Evolutionary conservation across 2,797 vertebrate genomes (phyloP).

Genomic region (Valencia hispanica): DNA sequence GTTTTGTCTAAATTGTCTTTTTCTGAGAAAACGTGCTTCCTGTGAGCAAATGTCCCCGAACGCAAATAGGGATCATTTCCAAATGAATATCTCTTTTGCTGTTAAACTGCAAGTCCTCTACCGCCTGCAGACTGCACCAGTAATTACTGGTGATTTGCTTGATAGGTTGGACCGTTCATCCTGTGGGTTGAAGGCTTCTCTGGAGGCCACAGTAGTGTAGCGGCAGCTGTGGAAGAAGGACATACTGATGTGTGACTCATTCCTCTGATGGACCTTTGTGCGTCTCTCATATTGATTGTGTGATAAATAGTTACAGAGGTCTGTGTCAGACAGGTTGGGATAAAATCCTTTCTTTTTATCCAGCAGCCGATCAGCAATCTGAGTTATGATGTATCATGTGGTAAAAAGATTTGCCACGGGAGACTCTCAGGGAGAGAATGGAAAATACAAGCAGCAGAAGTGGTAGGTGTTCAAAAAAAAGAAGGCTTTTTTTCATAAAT

Average conservation of each 20-base stretch:
- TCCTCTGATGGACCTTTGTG: not conserved
- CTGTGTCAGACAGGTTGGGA: not conserved
- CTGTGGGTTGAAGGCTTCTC: conserved; percentile 20
- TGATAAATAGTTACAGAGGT: conserved; percentile 14
- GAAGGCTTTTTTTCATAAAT: not conserved
- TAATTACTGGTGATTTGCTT: conserved; percentile 57
- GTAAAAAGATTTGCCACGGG: not conserved
- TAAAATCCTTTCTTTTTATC: conserved; percentile 12
- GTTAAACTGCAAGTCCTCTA: conserved; percentile 18
- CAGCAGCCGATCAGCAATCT: conserved; percentile 4
- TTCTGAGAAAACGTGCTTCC: conserved; percentile 16
- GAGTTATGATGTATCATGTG: not conserved
- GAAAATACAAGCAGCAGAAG: not conserved
- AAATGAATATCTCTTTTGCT: conserved; percentile 41
- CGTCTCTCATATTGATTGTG: conserved; percentile 9
- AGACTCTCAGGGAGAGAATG: not conserved
- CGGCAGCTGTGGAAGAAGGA: conserved; percentile 28
- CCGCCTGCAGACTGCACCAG: conserved; percentile 16
- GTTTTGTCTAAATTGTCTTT: not conserved
- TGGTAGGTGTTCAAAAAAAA: not conserved
- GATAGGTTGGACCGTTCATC: conserved; percentile 35
- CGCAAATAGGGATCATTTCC: conserved; percentile 41
- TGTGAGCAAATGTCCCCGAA: conserved; percentile 30
- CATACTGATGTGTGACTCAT: conserved; percentile 20
- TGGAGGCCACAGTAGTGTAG: conserved; percentile 10